Conservation (phyloP, 2,797 vertebrate species). For the Oryzias dopingdopingensis region DNA sequence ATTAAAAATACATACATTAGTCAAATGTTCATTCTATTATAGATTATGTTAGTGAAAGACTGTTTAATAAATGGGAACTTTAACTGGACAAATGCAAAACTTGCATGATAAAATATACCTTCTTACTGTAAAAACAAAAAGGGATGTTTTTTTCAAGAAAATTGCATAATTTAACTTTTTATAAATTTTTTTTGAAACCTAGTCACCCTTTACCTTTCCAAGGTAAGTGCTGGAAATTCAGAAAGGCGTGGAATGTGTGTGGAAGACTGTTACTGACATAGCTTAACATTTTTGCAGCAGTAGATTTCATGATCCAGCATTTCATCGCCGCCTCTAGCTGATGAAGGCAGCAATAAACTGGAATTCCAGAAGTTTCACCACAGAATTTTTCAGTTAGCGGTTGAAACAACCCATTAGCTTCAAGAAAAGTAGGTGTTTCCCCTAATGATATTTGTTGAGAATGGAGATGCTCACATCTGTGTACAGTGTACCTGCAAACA, state of each 20-base stretch:
- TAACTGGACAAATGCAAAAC: no score
- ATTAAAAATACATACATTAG: no score
- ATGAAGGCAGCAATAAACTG: slow-evolving; percentile 37
- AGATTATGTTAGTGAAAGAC: no score
- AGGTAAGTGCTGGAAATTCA: slow-evolving; percentile 18
- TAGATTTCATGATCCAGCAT: slow-evolving; percentile 35
- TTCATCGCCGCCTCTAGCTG: slow-evolving; percentile 19
- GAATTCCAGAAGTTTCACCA: slow-evolving; percentile 38
- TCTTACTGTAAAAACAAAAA: no score
- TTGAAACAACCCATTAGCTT: slow-evolving; percentile 49
- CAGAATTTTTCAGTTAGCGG: slow-evolving; percentile 37
- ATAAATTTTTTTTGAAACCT: no score
- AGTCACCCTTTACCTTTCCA: slow-evolving; percentile 10
- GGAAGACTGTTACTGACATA: slow-evolving; percentile 5
- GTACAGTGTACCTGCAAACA: slow-evolving; percentile 56
- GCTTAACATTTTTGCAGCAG: slow-evolving; percentile 36
- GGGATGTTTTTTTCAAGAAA: no score
- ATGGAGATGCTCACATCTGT: slow-evolving; percentile 60
- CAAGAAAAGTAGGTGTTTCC: slow-evolving; percentile 55
- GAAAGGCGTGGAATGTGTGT: background rate
- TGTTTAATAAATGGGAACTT: no score
- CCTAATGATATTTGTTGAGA: slow-evolving; percentile 67
- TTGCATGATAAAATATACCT: no score
- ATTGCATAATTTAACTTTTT: no score
- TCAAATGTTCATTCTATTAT: no score